Base-by-base conservation (phyloP, 2,113 vertebrate genomes). In the Hemiscyllium ocellatum region DNA sequence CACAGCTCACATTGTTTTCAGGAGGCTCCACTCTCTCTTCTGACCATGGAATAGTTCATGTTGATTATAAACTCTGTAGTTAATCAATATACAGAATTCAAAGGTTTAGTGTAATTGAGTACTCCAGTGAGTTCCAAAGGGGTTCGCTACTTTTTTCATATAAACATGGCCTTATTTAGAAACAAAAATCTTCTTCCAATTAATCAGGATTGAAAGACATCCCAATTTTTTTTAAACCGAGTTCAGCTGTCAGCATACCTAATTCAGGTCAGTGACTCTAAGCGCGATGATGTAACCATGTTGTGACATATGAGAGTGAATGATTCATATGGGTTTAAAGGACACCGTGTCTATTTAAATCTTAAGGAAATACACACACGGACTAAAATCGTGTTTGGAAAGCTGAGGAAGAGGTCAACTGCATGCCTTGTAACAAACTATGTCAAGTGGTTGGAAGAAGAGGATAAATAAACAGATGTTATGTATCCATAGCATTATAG, bases 271-370 rank as follows among this genome's bases (percentile, higher is more conserved):
- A 66, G 89, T 66, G 89, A 93, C 66, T 93, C 89, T 66, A 33
- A 19, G 33, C 6, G 6, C 5, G 89, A 66, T 20, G 61, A 93
- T 37, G 61, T 93, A 93, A 93, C 61, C 61, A 93, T 42, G 33
- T n/a, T 93, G 6, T n/a, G 56, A n/a, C 20, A 66, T 33, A 42
- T 80, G 78, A 80, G 56, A 65, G 56, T 66, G 15, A 65, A 91
- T 91, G 89, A 91, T n/a, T 91, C 56, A 66, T 93, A 65, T 37
- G 56, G 37, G 33, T 66, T 93, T 93, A 93, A 93, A 93, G 33
- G 89, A 66, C 89, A 66, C 56, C 6, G 61, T 37, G 89, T n/a
- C 65, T 37, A 93, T 93, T 93, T n/a, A 93, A 33, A 90, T 56
- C n/a, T 90, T 1, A 56, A 56, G 29, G 26, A 15, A 90, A 33